Conservation (phyloP, 2,113 vertebrate genomes). For the Pelmatolapia mariae region DNA sequence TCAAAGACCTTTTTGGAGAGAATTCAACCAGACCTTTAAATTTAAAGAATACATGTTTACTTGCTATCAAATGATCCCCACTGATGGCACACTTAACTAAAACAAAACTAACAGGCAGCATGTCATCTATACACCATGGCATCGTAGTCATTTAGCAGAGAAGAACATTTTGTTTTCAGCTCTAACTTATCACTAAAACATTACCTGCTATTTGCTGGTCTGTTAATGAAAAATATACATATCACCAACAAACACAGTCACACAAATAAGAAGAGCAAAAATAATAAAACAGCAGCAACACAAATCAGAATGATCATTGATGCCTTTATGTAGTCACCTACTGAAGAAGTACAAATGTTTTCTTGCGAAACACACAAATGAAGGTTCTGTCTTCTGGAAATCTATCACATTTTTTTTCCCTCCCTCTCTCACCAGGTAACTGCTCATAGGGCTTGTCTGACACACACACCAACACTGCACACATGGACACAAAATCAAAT, state of each 20-base stretch:
- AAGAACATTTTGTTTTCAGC: neutral
- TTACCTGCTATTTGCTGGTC: neutral
- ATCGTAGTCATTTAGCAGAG: neutral
- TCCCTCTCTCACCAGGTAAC: neutral
- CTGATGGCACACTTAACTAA: neutral
- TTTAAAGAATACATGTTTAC: neutral
- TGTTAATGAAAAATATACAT: neutral
- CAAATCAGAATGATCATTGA: neutral
- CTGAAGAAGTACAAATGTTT: neutral
- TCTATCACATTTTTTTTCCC: neutral
- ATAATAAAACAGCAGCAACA: neutral
- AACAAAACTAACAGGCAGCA: neutral
- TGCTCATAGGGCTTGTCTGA: neutral
- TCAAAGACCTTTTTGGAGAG: neutral
- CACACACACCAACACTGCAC: neutral
- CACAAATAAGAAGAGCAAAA: neutral
- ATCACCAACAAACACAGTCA: neutral
- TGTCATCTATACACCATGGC: neutral
- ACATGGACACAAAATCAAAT: neutral
- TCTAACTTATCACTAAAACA: neutral
- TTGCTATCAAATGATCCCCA: neutral
- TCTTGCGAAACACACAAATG: neutral
- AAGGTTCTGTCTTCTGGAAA: neutral
- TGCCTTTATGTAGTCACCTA: neutral
- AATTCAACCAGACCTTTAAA: neutral